Base-by-base conservation (phyloP, 2,113 vertebrate genomes). In the Chrysemys picta region DNA sequence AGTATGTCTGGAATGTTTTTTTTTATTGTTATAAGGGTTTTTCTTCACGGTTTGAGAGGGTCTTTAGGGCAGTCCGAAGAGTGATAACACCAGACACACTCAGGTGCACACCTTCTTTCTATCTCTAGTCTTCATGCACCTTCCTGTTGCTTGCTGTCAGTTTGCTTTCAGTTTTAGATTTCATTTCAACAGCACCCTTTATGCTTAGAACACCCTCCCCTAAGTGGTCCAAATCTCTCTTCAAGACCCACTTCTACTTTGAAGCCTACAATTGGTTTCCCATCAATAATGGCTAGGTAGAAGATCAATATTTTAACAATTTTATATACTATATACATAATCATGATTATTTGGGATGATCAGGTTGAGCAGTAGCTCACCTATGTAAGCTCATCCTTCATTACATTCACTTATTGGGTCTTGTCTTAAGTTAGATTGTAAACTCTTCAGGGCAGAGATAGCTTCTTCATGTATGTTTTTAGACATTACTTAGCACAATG, bases 291-390 rank as follows among this genome's bases (percentile, higher is more conserved):
- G n/a, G 8, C 57, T 83, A 72, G n/a, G 19, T 38, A 35, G 54
- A 53, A 29, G 11, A 13, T 35, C 52, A 82, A 42, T 1, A 76
- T 10, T 38, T 86, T n/a, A 59, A 57, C 50, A 62, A 14, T 14
- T 52, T 1, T 3, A 0, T 62, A 5, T 69, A 1, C 3, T 25
- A 25, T 24, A 5, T 16, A 47, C 24, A 0, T 29, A 31, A 31
- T 62, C 29, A 0, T 21, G 25, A 11, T 27, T 90, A 27, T 90
- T 53, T 50, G 49, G 42, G 49, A n/a, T 27, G 13, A 29, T 13
- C n/a, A 59, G 54, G 47, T 10, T 80, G n/a, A 82, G 9, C 0
- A 5, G 21, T 17, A 14, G 10, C 4, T 12, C 10, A 10, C 12
- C 2, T 8, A 14, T 35, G 24, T 56, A 89, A 75, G 45, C 6